Evolutionary conservation across 2,113 vertebrate species (phyloP).

Genomic region (Chaenogobius annularis): DNA sequence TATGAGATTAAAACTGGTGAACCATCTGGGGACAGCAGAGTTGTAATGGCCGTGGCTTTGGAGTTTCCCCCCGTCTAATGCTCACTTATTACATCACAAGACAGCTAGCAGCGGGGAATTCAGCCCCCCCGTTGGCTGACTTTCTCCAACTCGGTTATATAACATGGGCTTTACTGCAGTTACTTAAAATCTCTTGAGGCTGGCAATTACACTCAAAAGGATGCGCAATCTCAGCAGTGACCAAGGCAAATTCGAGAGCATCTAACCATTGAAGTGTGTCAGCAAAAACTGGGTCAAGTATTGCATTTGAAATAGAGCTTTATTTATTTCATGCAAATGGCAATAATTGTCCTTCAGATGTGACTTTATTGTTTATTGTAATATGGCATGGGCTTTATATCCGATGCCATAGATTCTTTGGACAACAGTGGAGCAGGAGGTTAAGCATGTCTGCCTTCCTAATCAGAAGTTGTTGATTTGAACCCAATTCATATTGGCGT

Average conservation of each 20-base stretch:
- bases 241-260: not conserved
- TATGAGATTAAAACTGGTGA: conserved; percentile 35
- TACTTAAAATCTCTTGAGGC: not conserved
- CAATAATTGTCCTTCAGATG: too few species aligned
- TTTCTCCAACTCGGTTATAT: conserved; percentile 19
- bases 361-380: too few species aligned
- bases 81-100: conserved; percentile 38
- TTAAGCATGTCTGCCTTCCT: too few species aligned
- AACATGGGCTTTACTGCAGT: conserved; percentile 4
- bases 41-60: conserved; percentile 48
- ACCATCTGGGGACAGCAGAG: conserved; percentile 30
- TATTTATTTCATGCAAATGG: too few species aligned
- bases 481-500: too few species aligned
- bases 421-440: too few species aligned
- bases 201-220: conserved; percentile 7
- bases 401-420: too few species aligned
- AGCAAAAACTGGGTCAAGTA: not conserved
- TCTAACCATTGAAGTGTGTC: not conserved
- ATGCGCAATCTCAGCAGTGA: conserved; percentile 5
- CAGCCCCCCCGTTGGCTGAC: conserved; percentile 19
- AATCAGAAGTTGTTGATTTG: too few species aligned
- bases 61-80: conserved; percentile 48
- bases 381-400: too few species aligned
- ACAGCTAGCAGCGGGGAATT: conserved; percentile 13
- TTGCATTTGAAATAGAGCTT: too few species aligned